Evolutionary conservation across 2,113 vertebrate species (phyloP).

Genomic region (Desmodus rotundus): DNA sequence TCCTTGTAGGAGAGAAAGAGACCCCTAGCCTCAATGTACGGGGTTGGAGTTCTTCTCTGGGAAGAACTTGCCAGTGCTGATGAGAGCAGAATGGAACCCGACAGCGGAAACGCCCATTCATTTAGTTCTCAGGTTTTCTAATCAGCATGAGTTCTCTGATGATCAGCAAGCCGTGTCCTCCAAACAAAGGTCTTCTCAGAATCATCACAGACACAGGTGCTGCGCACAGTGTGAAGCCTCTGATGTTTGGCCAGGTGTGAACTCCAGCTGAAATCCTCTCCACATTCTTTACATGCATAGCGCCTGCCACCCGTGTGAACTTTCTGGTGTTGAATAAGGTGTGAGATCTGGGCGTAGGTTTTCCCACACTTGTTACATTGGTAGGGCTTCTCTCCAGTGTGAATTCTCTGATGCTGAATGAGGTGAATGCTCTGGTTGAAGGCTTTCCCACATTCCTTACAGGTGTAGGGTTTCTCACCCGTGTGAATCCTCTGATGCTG

Average conservation of each 20-base stretch:
- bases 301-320: background rate
- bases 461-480: too few relatives aligned
- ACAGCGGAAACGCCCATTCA: too few relatives aligned
- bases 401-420: too few relatives aligned
- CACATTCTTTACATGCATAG: background rate
- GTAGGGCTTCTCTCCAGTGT: too few relatives aligned
- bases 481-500: too few relatives aligned
- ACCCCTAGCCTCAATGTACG: background rate
- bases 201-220: accelerated
- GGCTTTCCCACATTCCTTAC: too few relatives aligned
- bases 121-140: background rate
- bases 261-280: background rate
- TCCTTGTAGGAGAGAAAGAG: background rate
- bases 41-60: background rate
- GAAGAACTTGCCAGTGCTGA: background rate
- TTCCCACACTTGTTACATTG: slow-evolving; percentile 12
- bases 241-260: background rate
- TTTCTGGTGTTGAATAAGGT: slow-evolving; percentile 35
- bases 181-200: background rate
- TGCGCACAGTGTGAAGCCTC: background rate
- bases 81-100: background rate
- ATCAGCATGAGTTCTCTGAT: background rate
- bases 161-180: background rate
- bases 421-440: too few relatives aligned
- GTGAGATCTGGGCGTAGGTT: slow-evolving; percentile 21